Base-by-base conservation (phyloP, 2,113 vertebrate species). In the Centropristis striata region DNA sequence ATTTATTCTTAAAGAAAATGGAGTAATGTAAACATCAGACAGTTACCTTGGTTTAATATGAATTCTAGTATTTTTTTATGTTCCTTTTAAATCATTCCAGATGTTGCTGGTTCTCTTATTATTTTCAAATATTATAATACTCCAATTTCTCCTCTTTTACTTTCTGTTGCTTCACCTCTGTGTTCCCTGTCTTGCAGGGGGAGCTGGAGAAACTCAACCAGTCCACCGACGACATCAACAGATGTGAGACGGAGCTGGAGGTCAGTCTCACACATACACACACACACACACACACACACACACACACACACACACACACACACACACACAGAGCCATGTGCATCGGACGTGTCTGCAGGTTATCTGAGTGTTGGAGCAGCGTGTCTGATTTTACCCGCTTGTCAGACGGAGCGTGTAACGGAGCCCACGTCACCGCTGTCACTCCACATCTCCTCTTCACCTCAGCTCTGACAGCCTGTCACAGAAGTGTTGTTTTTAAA, bases 141-240 rank as follows among this genome's bases (percentile, higher is more conserved):
- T 39, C 67, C 61, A 6, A 36, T 69, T 13, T 28, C 27, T 10
- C 36, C 28, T 27, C n/a, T 25, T 25, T 21, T 21, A 39, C 68
- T 32, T 16, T 36, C 16, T 20, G 36, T 25, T 71, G 9, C 41
- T 66, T 58, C 15, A 50, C 39, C 39, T 2, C 44, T 55, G 5
- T 18, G 47, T 5, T 41, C 1, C 47, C 1, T 87, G 36, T 90
- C 49, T 80, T 20, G 7, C 81, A 99, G 98, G 97, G 97, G 32
- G 98, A 99, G 89, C 93, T 99, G 86, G 98, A 99, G 93, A 99
- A 98, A 87, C 94, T 99, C 79, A 99, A 99, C 90, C 97, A 99
- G 59, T 98, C 98, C 75, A 99, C 98, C 1, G 98, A 98, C 71
- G 97, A 96, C 72, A 99, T 99, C 94, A 99, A 99, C 94, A 94